phyloP scores from a whole-genome alignment of 2,888 invertebrate genomes.

The Silvanus unidentatus region DNA sequence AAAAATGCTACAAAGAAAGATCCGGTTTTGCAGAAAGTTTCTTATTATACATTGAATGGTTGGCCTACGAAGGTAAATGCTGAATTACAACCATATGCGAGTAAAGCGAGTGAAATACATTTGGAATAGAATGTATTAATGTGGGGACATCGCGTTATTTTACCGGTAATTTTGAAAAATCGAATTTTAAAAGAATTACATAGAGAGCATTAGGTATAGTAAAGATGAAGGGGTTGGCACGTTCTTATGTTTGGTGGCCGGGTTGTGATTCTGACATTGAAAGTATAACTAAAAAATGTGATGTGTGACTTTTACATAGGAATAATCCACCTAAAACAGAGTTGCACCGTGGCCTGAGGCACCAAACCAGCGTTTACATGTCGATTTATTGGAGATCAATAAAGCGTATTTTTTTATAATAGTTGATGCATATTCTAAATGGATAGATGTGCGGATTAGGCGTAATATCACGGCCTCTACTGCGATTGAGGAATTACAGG shows the following conservation, averaged over 20 bases:
- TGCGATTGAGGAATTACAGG: neutral
- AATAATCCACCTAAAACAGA: neutral
- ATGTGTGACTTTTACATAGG: neutral
- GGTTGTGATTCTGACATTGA: neutral
- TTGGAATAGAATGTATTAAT: slow-evolving; percentile 7
- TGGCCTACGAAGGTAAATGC: slow-evolving; percentile 6
- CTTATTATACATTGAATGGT: slow-evolving; percentile 1
- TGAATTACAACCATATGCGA: slow-evolving; percentile 8
- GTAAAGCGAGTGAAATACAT: slow-evolving; percentile 8
- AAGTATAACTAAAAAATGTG: neutral
- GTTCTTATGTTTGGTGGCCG: neutral
- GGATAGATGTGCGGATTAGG: neutral
- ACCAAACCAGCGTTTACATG: neutral
- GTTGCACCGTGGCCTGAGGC: neutral
- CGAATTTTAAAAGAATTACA: slow-evolving; percentile 2
- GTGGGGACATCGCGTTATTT: slow-evolving; percentile 6
- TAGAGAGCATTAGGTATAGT: neutral
- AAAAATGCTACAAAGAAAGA: neutral
- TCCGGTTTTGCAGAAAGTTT: neutral
- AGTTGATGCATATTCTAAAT: neutral
- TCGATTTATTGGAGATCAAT: neutral
- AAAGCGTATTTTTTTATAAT: neutral
- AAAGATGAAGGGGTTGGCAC: neutral
- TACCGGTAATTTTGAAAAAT: neutral
- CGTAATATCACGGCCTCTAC: neutral